Evolutionary conservation across 2,888 invertebrate species (phyloP).

Genomic region (Venustoraphidia nigricollis): DNA sequence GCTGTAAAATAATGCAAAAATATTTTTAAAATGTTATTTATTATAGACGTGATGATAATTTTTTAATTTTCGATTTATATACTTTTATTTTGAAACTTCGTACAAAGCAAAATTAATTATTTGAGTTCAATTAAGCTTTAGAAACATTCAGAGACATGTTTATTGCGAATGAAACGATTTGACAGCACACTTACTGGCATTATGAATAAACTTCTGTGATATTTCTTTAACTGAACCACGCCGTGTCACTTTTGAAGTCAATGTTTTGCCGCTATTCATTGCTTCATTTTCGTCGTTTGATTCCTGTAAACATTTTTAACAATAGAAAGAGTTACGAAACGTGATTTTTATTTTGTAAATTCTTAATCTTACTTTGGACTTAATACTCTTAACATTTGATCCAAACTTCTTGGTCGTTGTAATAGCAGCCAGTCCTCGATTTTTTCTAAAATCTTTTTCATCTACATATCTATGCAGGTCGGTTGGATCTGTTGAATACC

Average conservation of each 20-base stretch:
- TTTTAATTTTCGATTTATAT: neutral
- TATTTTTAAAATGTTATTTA: neutral
- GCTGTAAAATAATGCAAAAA: slow-evolving; percentile 24
- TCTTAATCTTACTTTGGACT: too few relatives aligned
- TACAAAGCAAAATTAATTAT: too few relatives aligned
- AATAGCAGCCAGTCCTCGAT: slow-evolving; percentile 21
- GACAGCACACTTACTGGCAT: slow-evolving; percentile 29
- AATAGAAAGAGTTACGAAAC: too few relatives aligned
- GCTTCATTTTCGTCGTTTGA: slow-evolving; percentile 18
- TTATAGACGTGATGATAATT: neutral
- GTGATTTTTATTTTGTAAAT: too few relatives aligned
- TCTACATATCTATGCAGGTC: slow-evolving; percentile 26
- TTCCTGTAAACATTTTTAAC: slow-evolving; percentile 13
- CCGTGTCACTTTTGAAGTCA: slow-evolving; percentile 32
- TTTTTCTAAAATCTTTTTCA: slow-evolving; percentile 12
- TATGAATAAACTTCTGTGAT: slow-evolving; percentile 65
- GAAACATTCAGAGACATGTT: too few relatives aligned
- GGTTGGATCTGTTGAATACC: slow-evolving; percentile 50
- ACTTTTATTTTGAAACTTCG: too few relatives aligned
- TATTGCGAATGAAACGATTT: neutral
- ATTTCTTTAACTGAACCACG: slow-evolving; percentile 61
- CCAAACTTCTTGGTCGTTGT: slow-evolving; percentile 29
- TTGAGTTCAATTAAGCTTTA: too few relatives aligned
- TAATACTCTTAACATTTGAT: slow-evolving; percentile 5
- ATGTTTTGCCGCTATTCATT: slow-evolving; percentile 14